phyloP scores from a whole-genome alignment of 1,140 invertebrate genomes.

The Amyelois transitella region DNA sequence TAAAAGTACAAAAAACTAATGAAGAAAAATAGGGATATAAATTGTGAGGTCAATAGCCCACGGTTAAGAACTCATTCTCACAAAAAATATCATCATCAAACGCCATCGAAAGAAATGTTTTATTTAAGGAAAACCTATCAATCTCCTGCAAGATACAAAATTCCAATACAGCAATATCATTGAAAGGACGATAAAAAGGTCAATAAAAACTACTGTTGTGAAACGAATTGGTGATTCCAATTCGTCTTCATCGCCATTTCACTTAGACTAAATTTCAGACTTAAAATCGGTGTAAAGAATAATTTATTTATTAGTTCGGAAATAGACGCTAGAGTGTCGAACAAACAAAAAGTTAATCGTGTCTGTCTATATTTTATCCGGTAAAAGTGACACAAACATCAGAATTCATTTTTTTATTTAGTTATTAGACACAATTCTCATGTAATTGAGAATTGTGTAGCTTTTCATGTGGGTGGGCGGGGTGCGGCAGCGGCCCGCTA shows the following conservation, averaged over 20 bases:
- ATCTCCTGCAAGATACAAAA: background rate
- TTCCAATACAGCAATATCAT: background rate
- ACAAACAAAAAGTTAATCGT: no score
- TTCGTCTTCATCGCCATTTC: no score
- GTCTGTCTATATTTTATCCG: background rate
- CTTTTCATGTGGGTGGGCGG: constrained; percentile 27
- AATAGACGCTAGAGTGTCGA: no score
- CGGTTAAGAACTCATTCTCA: no score
- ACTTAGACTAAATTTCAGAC: no score
- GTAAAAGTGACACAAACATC: constrained; percentile 1
- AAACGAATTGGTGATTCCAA: background rate
- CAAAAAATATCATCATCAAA: background rate
- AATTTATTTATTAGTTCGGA: no score
- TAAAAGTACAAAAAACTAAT: no score
- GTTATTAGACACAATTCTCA: constrained; percentile 31
- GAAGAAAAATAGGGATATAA: no score
- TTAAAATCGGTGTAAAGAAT: no score
- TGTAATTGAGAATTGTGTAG: constrained; percentile 43
- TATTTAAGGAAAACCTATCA: background rate
- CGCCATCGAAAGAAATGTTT: background rate
- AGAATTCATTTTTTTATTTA: constrained; percentile 8
- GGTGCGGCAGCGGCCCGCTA: constrained; percentile 23
- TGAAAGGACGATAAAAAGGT: background rate
- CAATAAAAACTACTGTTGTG: background rate
- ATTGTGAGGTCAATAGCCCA: no score